phyloP scores from a whole-genome alignment of 2,888 invertebrate genomes.

The Cheilosia vulpina region DNA sequence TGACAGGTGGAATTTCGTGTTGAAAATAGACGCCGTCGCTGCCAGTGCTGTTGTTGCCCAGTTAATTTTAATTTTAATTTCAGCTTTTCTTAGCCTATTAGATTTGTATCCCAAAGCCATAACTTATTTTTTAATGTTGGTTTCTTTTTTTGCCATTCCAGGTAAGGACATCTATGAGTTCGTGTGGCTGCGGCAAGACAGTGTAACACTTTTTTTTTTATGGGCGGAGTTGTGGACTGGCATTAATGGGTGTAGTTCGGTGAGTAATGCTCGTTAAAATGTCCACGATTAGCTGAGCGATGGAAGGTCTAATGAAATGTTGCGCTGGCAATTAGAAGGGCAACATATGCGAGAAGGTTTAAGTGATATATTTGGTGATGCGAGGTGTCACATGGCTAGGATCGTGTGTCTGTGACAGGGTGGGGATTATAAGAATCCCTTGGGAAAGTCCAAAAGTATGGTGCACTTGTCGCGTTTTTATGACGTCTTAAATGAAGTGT shows the following conservation, averaged over 20 bases:
- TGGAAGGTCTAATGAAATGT: conserved; percentile 48
- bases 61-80: conserved; percentile 37
- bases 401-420: conserved; percentile 6
- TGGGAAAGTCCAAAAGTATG: conserved; percentile 55
- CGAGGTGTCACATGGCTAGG: conserved; percentile 27
- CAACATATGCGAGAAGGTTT: conserved; percentile 27
- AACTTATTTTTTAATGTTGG: conserved; percentile 57
- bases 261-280: conserved; percentile 65
- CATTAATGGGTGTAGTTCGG: conserved; percentile 54
- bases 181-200: background rate
- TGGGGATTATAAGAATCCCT: background rate
- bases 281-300: conserved; percentile 42
- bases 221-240: conserved; percentile 35
- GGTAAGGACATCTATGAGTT: conserved; percentile 60
- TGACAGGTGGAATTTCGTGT: conserved; percentile 73
- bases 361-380: conserved; percentile 12
- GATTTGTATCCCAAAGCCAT: conserved; percentile 61
- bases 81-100: conserved; percentile 39
- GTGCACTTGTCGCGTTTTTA: conserved; percentile 53
- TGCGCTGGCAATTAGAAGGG: conserved; percentile 29
- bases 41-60: conserved; percentile 1
- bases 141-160: conserved; percentile 48
- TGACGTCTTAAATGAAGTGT: background rate
- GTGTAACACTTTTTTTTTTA: conserved; percentile 29
- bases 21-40: conserved; percentile 44